A percentile compares a stretch with the other conserved stretches of the same genome.
These are phyloP conservation scores for Pantelozetes paolii DNA, from an alignment of 2,888 invertebrate species.

Conservation along the genomic window DNA sequence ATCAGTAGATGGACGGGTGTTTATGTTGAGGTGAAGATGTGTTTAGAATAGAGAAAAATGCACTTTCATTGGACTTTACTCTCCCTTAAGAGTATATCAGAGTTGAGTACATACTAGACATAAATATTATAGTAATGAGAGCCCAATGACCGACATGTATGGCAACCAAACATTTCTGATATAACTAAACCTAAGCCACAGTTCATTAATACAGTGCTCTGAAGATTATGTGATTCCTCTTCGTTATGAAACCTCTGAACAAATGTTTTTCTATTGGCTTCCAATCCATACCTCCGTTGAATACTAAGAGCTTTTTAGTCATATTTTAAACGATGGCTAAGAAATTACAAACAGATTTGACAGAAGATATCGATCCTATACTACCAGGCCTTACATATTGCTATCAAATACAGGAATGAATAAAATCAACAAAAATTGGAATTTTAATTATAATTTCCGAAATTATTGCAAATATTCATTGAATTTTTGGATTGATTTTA, in stretches of 20 bases:
- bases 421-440: no score
- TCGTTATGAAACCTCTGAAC: not conserved
- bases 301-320: no score
- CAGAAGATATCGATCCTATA: no score
- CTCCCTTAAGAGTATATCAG: constrained; percentile 6
- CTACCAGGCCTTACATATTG: no score
- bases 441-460: not conserved
- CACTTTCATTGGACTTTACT: not conserved
- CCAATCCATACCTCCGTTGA: not conserved
- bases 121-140: constrained; percentile 20
- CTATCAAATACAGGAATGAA: no score
- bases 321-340: no score
- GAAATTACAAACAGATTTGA: no score
- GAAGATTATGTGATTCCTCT: not conserved
- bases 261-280: not conserved
- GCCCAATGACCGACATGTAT: constrained; percentile 7
- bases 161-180: not conserved
- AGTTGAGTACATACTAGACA: constrained; percentile 14
- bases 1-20: constrained; percentile 27
- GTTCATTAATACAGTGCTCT: not conserved
- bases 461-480: not conserved
- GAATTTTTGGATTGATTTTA: no score
- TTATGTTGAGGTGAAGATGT: constrained; percentile 23
- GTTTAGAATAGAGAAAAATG: constrained; percentile 33
- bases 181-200: constrained; percentile 2